Evolutionary conservation across 2,888 invertebrate genomes (phyloP), one percentile per base, ranked within the genome.

Genomic region (Euclidia mi): DNA sequence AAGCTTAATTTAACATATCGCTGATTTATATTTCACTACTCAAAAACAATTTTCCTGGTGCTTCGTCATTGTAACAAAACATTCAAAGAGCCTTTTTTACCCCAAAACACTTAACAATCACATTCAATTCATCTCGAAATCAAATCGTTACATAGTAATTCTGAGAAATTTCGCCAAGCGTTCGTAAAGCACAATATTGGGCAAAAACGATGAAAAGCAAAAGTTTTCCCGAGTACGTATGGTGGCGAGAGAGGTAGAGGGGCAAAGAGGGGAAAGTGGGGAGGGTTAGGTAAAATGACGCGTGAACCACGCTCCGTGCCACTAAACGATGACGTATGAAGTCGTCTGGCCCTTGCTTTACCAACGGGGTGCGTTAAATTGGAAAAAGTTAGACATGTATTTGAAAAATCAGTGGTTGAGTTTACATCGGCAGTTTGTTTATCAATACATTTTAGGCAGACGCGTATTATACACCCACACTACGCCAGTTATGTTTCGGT

Each of bases 111-210:
- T 17, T 35, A 45, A 47, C 41, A 66, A 67, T 65, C 50, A 46
- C 53, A 65, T 71, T 59, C 58, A 62, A 72, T 75, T 55, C 48
- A 58, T 73, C 52, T 63, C 51, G 17, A 63, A 73, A 75, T 69
- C 69, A 72, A 75, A 69, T 69, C 50, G 56, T 45, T 60, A 32
- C 40, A 50, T 57, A 59, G 57, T 68, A 60, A 65, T 56, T 53
- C 65, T 69, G 41, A 53, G 56, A 69, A 68, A 75, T 69, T 56
- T 63, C 45, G 42, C 52, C 69, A 63, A 68, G 60, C 69, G 62
- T 72, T 68, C 60, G 69, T 65, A 75, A 73, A 73, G 71, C 72
- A 73, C 69, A 75, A 75, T 75, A 76, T 73, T 63, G 72, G 69
- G 63, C 62, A 73, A 69, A 74, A 74, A 74, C 71, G 69, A 65